Percentiles rank a stretch among this genome's conserved stretches.
Evolutionary conservation across 2,888 invertebrate genomes (phyloP).

Genomic region (Brenthis ino): DNA sequence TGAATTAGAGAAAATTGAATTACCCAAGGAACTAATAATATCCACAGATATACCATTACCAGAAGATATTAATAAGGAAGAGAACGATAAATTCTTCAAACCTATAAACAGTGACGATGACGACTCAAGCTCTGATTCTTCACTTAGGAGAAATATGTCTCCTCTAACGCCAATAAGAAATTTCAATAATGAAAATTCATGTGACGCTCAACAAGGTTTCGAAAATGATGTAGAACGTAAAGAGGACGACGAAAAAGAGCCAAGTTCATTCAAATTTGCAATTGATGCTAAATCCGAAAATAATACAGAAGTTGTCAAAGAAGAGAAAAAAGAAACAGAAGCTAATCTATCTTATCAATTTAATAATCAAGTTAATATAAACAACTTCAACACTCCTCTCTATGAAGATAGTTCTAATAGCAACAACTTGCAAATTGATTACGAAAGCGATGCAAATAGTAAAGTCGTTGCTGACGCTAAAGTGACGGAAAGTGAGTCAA

Average conservation of each 20-base stretch:
- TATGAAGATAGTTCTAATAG: constrained; percentile 77
- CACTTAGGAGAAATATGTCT: constrained; percentile 73
- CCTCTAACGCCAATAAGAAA: constrained; percentile 75
- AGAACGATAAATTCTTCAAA: constrained; percentile 63
- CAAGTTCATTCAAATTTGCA: constrained; percentile 68
- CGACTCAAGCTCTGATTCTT: constrained; percentile 72
- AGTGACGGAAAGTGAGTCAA: constrained; percentile 50
- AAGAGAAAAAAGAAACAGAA: constrained; percentile 61
- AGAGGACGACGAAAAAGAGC: constrained; percentile 60
- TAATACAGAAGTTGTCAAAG: constrained; percentile 51
- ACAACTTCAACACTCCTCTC: constrained; percentile 65
- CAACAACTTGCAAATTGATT: constrained; percentile 72
- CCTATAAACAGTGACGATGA: constrained; percentile 66
- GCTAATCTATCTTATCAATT: constrained; percentile 63
- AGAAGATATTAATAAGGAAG: constrained; percentile 52
- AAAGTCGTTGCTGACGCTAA: constrained; percentile 68
- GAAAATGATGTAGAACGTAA: constrained; percentile 63
- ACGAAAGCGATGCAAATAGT: constrained; percentile 76
- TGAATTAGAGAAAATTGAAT: constrained; percentile 63
- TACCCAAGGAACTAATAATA: constrained; percentile 58
- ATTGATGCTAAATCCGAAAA: constrained; percentile 68
- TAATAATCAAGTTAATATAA: constrained; percentile 68
- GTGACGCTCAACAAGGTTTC: constrained; percentile 75
- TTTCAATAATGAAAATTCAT: constrained; percentile 75
- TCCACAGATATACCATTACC: constrained; percentile 59